A percentile compares a stretch with the other conserved stretches of the same genome.
phyloP scores from a whole-genome alignment of 2,888 invertebrate genomes.

The Latrodectus elegans region DNA sequence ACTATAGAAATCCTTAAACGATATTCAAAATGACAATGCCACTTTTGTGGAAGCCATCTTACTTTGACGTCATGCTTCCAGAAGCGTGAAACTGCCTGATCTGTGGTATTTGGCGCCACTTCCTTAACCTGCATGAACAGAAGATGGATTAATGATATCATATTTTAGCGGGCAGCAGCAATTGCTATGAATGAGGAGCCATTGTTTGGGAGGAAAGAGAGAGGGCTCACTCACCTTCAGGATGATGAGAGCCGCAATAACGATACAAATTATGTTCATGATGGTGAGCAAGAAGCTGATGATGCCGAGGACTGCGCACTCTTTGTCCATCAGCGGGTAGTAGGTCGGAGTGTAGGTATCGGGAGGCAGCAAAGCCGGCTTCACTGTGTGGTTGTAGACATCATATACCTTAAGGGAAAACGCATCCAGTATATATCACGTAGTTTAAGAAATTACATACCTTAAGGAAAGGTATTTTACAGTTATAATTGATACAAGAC shows the following conservation, averaged over 20 bases:
- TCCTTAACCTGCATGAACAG: constrained; percentile 81
- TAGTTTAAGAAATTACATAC: background rate
- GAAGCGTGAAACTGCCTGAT: constrained; percentile 82
- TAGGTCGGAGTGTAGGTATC: constrained; percentile 79
- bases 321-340: constrained; percentile 84
- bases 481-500: background rate
- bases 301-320: constrained; percentile 85
- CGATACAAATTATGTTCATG: constrained; percentile 87
- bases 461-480: background rate
- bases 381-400: constrained; percentile 63
- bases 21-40: too few species aligned
- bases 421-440: background rate
- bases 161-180: background rate
- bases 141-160: background rate
- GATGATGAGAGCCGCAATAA: constrained; percentile 70
- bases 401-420: constrained; percentile 52
- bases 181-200: background rate
- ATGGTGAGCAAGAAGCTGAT: constrained; percentile 87
- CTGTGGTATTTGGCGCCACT: constrained; percentile 87
- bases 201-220: too few species aligned
- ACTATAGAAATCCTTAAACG: too few species aligned
- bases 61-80: constrained; percentile 88
- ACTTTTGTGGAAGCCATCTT: background rate
- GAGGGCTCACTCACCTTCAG: constrained; percentile 68
- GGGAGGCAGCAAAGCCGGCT: constrained; percentile 68